Percentiles rank a stretch among this genome's conserved stretches.
Evolutionary conservation across 2,888 invertebrate genomes (phyloP).

Genomic region (Acrocera orbiculus): DNA sequence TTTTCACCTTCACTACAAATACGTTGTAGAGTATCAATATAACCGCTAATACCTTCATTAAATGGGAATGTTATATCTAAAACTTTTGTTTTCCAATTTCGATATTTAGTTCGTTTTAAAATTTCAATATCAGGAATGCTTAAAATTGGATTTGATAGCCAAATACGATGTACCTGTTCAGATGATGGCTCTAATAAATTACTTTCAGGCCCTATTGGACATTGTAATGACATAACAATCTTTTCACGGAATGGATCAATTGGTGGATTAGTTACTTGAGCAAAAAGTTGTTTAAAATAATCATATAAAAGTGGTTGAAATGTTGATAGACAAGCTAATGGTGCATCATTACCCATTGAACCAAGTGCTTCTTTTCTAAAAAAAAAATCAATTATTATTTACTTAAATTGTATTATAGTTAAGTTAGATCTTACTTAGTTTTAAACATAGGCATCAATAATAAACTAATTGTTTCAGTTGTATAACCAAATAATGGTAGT

Average conservation of each 20-base stretch:
- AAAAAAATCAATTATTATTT: background rate
- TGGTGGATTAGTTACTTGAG: constrained; percentile 98
- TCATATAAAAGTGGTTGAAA: constrained; percentile 91
- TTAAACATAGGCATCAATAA: constrained; percentile 91
- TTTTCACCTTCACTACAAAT: constrained; percentile 64
- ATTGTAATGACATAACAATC: constrained; percentile 95
- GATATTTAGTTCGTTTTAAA: constrained; percentile 62
- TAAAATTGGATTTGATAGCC: constrained; percentile 85
- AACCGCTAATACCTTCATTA: constrained; percentile 52
- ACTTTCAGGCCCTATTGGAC: constrained; percentile 91
- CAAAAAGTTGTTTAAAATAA: constrained; percentile 98
- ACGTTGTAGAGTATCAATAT: constrained; percentile 59
- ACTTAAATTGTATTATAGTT: background rate
- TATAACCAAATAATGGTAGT: constrained; percentile 81
- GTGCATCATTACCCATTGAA: constrained; percentile 99
- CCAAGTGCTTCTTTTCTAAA: constrained; percentile 90
- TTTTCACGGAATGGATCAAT: constrained; percentile 97
- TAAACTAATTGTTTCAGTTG: constrained; percentile 87
- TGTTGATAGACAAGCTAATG: constrained; percentile 87
- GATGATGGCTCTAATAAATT: constrained; percentile 84
- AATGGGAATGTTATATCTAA: constrained; percentile 80
- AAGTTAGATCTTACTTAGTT: constrained; percentile 49
- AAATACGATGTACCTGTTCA: constrained; percentile 72
- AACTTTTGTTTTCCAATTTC: constrained; percentile 74
- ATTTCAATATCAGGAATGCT: constrained; percentile 82